Percentiles rank a stretch among this genome's conserved stretches.
These are phyloP conservation scores for Drosophila willistoni DNA, from an alignment of 1,140 invertebrate genomes.

Conservation along the genomic window DNA sequence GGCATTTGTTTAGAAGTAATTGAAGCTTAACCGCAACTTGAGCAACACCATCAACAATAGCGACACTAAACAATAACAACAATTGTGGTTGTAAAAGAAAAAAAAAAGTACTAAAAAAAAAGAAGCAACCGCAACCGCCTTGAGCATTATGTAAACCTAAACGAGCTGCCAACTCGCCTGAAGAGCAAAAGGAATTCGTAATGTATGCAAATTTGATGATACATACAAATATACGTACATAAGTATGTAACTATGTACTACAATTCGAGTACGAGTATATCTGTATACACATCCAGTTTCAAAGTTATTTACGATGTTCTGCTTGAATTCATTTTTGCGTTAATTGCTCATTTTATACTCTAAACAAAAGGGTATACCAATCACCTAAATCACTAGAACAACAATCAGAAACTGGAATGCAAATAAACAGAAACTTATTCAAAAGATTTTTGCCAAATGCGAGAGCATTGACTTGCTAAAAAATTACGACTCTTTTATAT, in stretches of 20 bases:
- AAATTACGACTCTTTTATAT: neutral
- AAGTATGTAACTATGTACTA: conserved; percentile 17
- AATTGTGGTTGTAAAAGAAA: conserved; percentile 38
- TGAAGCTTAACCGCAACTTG: conserved; percentile 72
- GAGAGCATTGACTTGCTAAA: neutral
- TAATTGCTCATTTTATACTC: conserved; percentile 11
- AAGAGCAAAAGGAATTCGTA: conserved; percentile 30
- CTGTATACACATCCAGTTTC: conserved; percentile 7
- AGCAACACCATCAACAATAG: conserved; percentile 53
- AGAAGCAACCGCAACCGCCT: conserved; percentile 72
- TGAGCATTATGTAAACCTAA: conserved; percentile 76
- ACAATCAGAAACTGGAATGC: neutral
- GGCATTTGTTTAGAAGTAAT: conserved; percentile 80
- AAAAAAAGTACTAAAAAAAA: conserved; percentile 52
- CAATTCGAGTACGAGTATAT: neutral
- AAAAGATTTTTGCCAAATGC: neutral
- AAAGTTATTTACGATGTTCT: conserved; percentile 32
- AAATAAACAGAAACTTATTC: neutral
- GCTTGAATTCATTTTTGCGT: conserved; percentile 50
- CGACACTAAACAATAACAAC: conserved; percentile 70
- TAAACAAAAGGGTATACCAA: conserved; percentile 1
- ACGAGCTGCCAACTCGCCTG: conserved; percentile 47
- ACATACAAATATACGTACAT: neutral
- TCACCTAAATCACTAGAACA: neutral
- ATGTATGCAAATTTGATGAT: conserved; percentile 62